Percentiles rank a stretch among this genome's conserved stretches.
Conservation (phyloP, 2,113 vertebrate genomes). For the Nerophis ophidion region DNA sequence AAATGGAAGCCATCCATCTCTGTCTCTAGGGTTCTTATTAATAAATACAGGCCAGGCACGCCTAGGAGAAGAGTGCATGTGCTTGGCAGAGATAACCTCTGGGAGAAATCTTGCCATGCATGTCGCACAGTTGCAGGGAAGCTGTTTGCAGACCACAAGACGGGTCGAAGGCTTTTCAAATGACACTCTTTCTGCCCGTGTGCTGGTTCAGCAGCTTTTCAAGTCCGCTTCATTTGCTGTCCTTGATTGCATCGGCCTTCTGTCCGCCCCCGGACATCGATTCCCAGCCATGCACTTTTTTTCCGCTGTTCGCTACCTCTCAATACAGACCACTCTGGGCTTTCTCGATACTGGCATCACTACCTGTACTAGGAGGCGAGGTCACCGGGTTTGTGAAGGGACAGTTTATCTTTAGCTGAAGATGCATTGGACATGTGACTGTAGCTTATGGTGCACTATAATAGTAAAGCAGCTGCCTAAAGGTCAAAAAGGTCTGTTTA, state of each 20-base stretch:
- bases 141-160: conserved; percentile 49
- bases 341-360: conserved; percentile 32
- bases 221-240: conserved; percentile 58
- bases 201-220: conserved; percentile 71
- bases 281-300: conserved; percentile 63
- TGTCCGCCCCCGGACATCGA: conserved; percentile 66
- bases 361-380: conserved; percentile 45
- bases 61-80: conserved; percentile 13
- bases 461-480: conserved; percentile 25
- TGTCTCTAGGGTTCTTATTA: conserved; percentile 50
- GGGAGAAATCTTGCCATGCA: conserved; percentile 35
- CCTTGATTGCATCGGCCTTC: conserved; percentile 72
- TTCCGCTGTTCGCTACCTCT: conserved; percentile 32
- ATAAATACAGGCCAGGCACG: conserved; percentile 42
- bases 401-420: conserved; percentile 17
- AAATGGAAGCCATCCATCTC: conserved; percentile 69
- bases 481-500: conserved; percentile 57
- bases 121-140: conserved; percentile 42
- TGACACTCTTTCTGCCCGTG: conserved; percentile 36
- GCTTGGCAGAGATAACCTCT: conserved; percentile 35
- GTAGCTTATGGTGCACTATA: conserved; percentile 38
- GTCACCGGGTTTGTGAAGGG: conserved; percentile 55
- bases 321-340: conserved; percentile 37
- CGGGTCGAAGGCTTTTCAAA: conserved; percentile 61
- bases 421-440: conserved; percentile 24